phyloP scores from a whole-genome alignment of 1,140 invertebrate genomes.

The Cheumatopsyche charites region DNA sequence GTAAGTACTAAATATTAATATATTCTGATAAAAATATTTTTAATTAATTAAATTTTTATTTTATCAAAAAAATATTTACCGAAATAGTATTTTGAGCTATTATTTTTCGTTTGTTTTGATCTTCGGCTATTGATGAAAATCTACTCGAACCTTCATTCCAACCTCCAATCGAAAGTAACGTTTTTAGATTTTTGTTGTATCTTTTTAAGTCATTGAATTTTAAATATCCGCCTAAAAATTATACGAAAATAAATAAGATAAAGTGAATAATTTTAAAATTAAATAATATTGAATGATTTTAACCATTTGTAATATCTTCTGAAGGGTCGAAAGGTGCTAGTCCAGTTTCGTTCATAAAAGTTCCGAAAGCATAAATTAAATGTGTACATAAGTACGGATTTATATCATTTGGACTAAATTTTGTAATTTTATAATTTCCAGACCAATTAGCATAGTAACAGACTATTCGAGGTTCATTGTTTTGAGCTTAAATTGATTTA shows the following conservation, averaged over 20 bases:
- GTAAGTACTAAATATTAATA: constrained; percentile 66
- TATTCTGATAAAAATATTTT: not conserved
- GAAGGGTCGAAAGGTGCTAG: too few relatives aligned
- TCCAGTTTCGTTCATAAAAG: constrained; percentile 78
- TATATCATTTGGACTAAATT: constrained; percentile 93
- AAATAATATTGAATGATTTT: too few relatives aligned
- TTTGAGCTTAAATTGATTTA: constrained; percentile 38
- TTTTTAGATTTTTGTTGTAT: constrained; percentile 92
- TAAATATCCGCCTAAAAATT: constrained; percentile 79
- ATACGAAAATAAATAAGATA: too few relatives aligned
- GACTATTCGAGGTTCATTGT: constrained; percentile 72
- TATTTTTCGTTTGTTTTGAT: constrained; percentile 73
- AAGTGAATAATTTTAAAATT: too few relatives aligned
- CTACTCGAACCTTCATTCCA: constrained; percentile 94
- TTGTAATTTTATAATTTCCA: constrained; percentile 83
- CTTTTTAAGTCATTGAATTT: constrained; percentile 93
- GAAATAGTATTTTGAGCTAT: constrained; percentile 86
- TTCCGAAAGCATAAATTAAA: constrained; percentile 92
- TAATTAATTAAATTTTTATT: too few relatives aligned
- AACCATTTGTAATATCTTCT: constrained; percentile 94
- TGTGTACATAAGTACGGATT: constrained; percentile 95
- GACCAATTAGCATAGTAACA: constrained; percentile 96
- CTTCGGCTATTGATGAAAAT: constrained; percentile 87
- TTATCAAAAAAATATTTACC: constrained; percentile 47
- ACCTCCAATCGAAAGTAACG: constrained; percentile 90